These are phyloP conservation scores for Portevinia maculata DNA, from an alignment of 2,888 invertebrate species.

Conservation along the genomic window DNA sequence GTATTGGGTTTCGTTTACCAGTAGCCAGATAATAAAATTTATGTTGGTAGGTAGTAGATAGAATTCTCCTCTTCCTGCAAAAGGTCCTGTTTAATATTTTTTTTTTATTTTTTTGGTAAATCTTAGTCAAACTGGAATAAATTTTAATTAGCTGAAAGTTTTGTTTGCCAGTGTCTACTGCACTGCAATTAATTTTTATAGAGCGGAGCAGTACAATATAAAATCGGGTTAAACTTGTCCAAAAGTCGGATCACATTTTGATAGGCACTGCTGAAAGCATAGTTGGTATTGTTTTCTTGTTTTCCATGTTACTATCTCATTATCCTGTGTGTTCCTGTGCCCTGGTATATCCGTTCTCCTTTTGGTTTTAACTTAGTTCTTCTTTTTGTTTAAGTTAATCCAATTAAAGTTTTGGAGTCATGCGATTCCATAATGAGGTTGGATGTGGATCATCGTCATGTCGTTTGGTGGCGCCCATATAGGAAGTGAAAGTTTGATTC, in stretches of 20 bases:
- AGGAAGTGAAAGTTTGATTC: slow-evolving; percentile 22
- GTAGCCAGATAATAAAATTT: slow-evolving; percentile 28
- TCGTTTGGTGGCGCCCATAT: background rate
- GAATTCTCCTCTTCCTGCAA: background rate
- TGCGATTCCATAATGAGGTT: slow-evolving; percentile 62
- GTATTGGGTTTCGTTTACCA: slow-evolving; percentile 2
- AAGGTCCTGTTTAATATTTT: slow-evolving; percentile 4
- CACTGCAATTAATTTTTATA: slow-evolving; percentile 56
- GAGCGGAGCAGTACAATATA: slow-evolving; percentile 9
- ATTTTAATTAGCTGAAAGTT: slow-evolving; percentile 72
- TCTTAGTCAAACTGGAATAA: slow-evolving; percentile 68
- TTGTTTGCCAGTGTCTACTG: slow-evolving; percentile 59
- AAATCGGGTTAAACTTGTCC: slow-evolving; percentile 67
- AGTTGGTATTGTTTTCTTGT: slow-evolving; percentile 15
- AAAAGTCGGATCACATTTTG: slow-evolving; percentile 69
- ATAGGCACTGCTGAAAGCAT: slow-evolving; percentile 67
- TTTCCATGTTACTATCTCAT: slow-evolving; percentile 46
- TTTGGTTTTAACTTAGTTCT: slow-evolving; percentile 40
- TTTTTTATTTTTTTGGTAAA: slow-evolving; percentile 14
- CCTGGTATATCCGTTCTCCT: slow-evolving; percentile 61
- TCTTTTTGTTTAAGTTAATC: slow-evolving; percentile 71
- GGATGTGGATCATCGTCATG: background rate
- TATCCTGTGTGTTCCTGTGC: slow-evolving; percentile 63
- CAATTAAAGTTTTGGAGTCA: slow-evolving; percentile 72
- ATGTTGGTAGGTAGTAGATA: slow-evolving; percentile 28